These are phyloP conservation scores for Sinelater perroti DNA, from an alignment of 2,888 invertebrate species.

Conservation along the genomic window DNA sequence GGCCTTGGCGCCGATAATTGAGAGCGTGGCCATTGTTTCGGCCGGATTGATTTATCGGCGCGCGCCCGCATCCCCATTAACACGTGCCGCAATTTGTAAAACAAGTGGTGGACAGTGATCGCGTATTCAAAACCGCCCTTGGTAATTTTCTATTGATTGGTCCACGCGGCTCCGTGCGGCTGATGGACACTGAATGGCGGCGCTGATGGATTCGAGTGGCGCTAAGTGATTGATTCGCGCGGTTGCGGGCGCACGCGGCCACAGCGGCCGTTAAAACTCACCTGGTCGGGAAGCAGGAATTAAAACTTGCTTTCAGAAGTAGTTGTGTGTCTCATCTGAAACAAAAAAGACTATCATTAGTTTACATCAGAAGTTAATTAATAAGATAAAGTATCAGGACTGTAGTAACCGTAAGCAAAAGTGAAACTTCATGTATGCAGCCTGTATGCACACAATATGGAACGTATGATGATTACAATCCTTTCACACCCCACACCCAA, in stretches of 20 bases:
- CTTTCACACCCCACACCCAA: too few species aligned
- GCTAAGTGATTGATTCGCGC: too few species aligned
- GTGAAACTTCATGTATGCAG: too few species aligned
- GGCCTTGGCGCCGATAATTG: background rate
- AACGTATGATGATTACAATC: too few species aligned
- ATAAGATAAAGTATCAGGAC: too few species aligned
- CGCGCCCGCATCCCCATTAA: background rate
- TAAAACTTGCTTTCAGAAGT: conserved; percentile 2
- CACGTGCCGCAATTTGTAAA: conserved; percentile 8
- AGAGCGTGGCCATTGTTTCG: background rate
- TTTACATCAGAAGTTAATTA: too few species aligned
- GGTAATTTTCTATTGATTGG: too few species aligned
- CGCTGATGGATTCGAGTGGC: background rate
- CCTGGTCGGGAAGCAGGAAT: background rate
- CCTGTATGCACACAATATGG: too few species aligned
- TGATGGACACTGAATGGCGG: background rate
- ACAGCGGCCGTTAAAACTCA: background rate
- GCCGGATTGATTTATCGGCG: background rate
- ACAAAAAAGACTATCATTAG: too few species aligned
- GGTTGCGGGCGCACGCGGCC: too few species aligned
- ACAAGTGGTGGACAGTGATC: background rate
- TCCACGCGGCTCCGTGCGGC: background rate
- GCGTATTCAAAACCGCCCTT: conserved; percentile 5
- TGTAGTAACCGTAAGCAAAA: too few species aligned
- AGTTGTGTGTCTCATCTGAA: conserved; percentile 14